phyloP scores from a whole-genome alignment of 2,888 invertebrate species.

The Rosalia funebris region DNA sequence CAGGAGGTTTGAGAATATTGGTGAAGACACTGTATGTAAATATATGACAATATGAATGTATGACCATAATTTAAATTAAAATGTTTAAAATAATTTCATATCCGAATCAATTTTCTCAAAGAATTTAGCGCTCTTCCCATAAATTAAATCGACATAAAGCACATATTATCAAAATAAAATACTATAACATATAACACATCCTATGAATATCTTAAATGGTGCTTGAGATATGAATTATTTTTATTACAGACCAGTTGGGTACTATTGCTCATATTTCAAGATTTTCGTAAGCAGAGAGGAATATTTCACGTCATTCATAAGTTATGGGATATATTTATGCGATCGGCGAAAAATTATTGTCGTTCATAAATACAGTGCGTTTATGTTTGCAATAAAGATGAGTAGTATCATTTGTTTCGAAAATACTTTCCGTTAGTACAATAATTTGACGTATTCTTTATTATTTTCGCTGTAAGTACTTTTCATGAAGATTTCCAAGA shows the following conservation, averaged over 20 bases:
- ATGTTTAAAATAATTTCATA: too few relatives aligned
- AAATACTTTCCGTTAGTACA: slow-evolving; percentile 1
- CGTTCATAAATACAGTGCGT: slow-evolving; percentile 32
- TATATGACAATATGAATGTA: too few relatives aligned
- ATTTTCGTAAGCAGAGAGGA: slow-evolving; percentile 23
- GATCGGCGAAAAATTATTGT: slow-evolving; percentile 32
- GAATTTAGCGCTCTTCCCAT: too few relatives aligned
- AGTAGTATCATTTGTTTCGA: slow-evolving; percentile 21
- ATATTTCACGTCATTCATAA: slow-evolving; percentile 32
- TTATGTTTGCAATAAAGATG: slow-evolving; percentile 24
- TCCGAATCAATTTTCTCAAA: too few relatives aligned
- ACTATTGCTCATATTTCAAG: slow-evolving; percentile 26
- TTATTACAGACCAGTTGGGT: slow-evolving; percentile 21
- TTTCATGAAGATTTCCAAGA: slow-evolving; percentile 16
- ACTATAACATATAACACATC: slow-evolving; percentile 10
- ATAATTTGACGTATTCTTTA: slow-evolving; percentile 31
- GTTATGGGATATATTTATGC: slow-evolving; percentile 36
- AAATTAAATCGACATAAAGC: too few relatives aligned
- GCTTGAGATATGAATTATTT: slow-evolving; percentile 17
- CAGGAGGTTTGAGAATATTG: too few relatives aligned
- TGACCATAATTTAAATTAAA: too few relatives aligned
- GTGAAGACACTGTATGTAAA: too few relatives aligned
- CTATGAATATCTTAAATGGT: slow-evolving; percentile 17
- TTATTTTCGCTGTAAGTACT: slow-evolving; percentile 29
- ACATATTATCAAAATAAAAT: too few relatives aligned